These are phyloP conservation scores for Aldabrachelys gigantea DNA, from an alignment of 2,113 vertebrate species.

Conservation along the genomic window DNA sequence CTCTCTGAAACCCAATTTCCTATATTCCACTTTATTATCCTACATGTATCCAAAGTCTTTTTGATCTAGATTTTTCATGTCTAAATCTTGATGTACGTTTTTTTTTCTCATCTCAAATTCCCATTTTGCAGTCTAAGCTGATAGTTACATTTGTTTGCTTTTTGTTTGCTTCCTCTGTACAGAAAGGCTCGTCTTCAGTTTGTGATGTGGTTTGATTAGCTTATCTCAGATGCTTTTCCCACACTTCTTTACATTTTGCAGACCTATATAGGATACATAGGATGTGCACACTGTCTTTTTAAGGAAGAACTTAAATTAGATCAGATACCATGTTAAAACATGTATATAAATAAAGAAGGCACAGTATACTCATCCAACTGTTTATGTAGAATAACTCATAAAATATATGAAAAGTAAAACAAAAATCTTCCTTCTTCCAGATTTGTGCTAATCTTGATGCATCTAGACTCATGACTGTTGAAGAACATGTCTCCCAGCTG, in stretches of 20 bases:
- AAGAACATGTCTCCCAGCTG: conserved; percentile 66
- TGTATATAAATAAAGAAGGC: neutral
- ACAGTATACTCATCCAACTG: neutral
- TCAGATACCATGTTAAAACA: neutral
- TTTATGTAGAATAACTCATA: neutral
- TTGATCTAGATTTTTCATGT: neutral
- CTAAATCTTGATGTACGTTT: neutral
- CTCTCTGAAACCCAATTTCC: neutral
- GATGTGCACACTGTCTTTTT: neutral
- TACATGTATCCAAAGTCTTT: neutral
- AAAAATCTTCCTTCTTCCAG: conserved; percentile 74
- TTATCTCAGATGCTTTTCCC: neutral
- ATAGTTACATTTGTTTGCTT: neutral
- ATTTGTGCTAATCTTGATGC: conserved; percentile 96
- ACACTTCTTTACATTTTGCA: neutral
- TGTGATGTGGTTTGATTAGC: neutral
- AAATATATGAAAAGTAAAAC: neutral
- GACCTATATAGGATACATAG: neutral
- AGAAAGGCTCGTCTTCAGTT: neutral
- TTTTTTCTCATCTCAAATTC: neutral
- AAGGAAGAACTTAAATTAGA: neutral
- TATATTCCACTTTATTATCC: neutral
- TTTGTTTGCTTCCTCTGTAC: neutral
- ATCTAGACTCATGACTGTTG: conserved; percentile 87
- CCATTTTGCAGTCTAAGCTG: neutral